Conservation (phyloP, 2,113 vertebrate species). For the Nothoprocta pentlandii region DNA sequence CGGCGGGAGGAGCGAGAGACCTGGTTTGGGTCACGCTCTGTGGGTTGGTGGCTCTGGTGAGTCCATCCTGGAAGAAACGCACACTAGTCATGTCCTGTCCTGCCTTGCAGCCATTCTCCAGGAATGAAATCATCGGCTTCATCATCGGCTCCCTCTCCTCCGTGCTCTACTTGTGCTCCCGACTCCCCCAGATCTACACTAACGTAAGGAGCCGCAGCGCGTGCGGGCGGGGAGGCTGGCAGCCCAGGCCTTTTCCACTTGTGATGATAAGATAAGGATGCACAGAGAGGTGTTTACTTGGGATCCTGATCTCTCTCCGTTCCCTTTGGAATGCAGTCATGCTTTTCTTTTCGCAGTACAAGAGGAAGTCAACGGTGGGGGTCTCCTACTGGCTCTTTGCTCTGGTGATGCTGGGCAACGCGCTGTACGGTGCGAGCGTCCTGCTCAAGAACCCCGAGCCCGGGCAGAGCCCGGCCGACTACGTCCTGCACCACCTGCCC, state of each 20-base stretch:
- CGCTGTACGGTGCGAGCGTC: slow-evolving; percentile 87
- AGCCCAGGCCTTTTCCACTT: rapidly evolving
- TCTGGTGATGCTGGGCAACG: slow-evolving; percentile 93
- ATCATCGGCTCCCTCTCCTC: slow-evolving; percentile 89
- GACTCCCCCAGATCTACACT: slow-evolving; percentile 91
- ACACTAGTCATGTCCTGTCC: background rate
- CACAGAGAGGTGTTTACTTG: background rate
- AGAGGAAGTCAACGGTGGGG: slow-evolving; percentile 89
- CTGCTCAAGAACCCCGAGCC: slow-evolving; percentile 90
- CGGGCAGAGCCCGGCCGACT: slow-evolving; percentile 81
- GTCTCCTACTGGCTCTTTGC: slow-evolving; percentile 92
- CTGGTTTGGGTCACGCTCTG: background rate
- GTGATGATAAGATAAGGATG: rapidly evolving
- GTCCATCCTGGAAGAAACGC: rapidly evolving
- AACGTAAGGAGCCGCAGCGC: slow-evolving; percentile 83
- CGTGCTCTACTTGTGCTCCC: slow-evolving; percentile 89
- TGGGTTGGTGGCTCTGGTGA: background rate
- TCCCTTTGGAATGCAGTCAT: background rate
- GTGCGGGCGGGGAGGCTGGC: rapidly evolving
- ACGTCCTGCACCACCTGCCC: slow-evolving; percentile 91
- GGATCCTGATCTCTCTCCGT: background rate
- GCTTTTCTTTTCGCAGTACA: slow-evolving; percentile 74
- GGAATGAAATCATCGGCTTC: slow-evolving; percentile 88
- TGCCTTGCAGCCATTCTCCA: slow-evolving; percentile 82
- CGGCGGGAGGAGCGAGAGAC: background rate